phyloP scores from a whole-genome alignment of 1,140 invertebrate species.

The Homalodisca vitripennis region DNA sequence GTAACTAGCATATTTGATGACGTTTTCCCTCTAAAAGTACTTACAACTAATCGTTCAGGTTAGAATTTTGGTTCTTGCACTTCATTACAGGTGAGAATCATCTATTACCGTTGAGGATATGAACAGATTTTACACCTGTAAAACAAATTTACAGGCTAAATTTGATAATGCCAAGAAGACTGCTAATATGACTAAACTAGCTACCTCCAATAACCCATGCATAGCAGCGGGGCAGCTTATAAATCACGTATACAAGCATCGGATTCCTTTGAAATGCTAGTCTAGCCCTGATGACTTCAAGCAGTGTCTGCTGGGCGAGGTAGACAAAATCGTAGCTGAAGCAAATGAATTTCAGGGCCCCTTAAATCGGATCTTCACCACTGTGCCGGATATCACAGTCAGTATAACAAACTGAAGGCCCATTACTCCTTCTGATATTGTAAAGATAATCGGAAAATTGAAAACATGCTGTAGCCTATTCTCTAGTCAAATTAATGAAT shows the following conservation, averaged over 20 bases:
- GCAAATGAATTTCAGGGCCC: not conserved
- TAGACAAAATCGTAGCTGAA: not conserved
- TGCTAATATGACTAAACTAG: not conserved
- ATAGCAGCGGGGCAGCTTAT: not conserved
- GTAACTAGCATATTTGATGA: not conserved
- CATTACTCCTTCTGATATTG: not conserved
- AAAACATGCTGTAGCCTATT: not conserved
- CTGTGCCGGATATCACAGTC: not conserved
- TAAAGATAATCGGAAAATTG: not conserved
- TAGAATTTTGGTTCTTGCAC: not conserved
- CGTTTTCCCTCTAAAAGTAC: not conserved
- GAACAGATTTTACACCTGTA: not conserved
- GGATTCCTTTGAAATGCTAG: not conserved
- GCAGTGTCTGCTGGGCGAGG: not conserved
- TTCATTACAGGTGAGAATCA: not conserved
- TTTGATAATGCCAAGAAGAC: not conserved
- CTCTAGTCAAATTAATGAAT: not conserved
- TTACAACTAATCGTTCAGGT: too few relatives aligned
- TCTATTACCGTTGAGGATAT: not conserved
- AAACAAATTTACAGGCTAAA: not conserved
- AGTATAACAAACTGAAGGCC: not conserved
- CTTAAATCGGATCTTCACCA: not conserved
- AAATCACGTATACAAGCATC: not conserved
- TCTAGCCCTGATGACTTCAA: conserved; percentile 17
- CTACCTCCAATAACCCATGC: not conserved